Evolutionary conservation across 2,888 invertebrate genomes (phyloP).

Genomic region (Hipparchia semele): DNA sequence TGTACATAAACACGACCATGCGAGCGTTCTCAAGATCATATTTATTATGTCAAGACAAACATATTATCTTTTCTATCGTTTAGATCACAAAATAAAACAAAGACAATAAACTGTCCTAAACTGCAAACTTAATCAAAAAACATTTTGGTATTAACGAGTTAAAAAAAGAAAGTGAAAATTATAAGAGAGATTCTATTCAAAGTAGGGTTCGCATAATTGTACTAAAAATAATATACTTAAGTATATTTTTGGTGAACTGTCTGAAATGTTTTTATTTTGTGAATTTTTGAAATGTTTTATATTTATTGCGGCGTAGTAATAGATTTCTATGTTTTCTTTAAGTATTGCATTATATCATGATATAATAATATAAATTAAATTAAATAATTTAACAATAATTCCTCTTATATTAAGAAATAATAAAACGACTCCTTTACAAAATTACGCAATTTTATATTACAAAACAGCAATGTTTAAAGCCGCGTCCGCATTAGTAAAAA

Average conservation of each 20-base stretch:
- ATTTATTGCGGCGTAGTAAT: neutral
- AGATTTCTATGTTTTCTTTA: neutral
- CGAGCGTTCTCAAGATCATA: neutral
- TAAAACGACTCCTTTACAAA: constrained; percentile 4
- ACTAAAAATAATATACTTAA: no score
- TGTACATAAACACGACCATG: neutral
- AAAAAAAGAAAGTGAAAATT: no score
- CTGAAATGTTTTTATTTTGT: no score
- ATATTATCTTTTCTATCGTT: neutral
- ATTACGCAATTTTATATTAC: constrained; percentile 9
- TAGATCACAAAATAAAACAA: no score
- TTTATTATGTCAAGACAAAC: neutral
- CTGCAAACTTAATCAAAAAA: no score
- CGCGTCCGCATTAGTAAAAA: neutral
- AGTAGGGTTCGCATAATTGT: no score
- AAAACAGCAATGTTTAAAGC: constrained; percentile 10
- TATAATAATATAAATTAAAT: neutral
- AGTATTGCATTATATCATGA: neutral
- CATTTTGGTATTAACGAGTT: no score
- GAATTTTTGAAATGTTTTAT: neutral
- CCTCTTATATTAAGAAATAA: neutral
- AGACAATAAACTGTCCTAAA: no score
- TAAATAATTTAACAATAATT: constrained; percentile 9
- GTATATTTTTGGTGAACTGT: no score
- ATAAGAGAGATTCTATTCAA: no score